Base-by-base conservation (phyloP, 2,797 vertebrate genomes). In the Sibirionetta formosa region DNA sequence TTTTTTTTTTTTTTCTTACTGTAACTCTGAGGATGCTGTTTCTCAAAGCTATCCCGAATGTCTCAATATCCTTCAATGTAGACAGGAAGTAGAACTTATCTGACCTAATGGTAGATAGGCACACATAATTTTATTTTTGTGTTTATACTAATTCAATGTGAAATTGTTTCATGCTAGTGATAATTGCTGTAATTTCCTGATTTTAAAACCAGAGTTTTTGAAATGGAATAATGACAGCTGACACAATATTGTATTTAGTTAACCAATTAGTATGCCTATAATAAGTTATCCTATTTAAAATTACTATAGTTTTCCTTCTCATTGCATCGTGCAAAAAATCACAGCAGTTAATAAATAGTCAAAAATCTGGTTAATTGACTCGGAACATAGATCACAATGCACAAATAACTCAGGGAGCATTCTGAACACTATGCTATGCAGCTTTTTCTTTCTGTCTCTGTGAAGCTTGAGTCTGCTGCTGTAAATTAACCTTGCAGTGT, bases 351-450 rank as follows among this genome's bases (percentile, higher is more conserved):
- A 65, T 72, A 65, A 35, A 44, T 15, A 53, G 19, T 4, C 4
- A 85, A 72, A 87, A 23, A 64, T 56, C 9, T 66, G 11, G 1
- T 4, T 72, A 54, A 54, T 5, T 14, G 18, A 5, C 5, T 78
- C 36, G 11, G 16, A 78, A 26, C 0, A 0, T 9, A 42, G 16
- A 33, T 8, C 36, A 58, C 24, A 42, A n/a, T 58, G 29, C 3
- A 35, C 9, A 72, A 57, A 10, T 22, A 82, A 31, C 12, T 14
- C 17, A 65, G 58, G 44, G 6, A n/a, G 10, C 29, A 65, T 4
- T 60, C 8, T 78, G 38, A 65, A 50, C 2, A 9, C 5, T 33
- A 1, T 0, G 4, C 5, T 33, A 1, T 0, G 4, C 18, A 75
- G 7, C 4, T 69, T 89, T 70, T 86, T 24, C 31, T 68, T 29